Percentiles rank a stretch among this genome's conserved stretches.
Conservation (phyloP, 2,113 vertebrate genomes). For the Camelus dromedarius region DNA sequence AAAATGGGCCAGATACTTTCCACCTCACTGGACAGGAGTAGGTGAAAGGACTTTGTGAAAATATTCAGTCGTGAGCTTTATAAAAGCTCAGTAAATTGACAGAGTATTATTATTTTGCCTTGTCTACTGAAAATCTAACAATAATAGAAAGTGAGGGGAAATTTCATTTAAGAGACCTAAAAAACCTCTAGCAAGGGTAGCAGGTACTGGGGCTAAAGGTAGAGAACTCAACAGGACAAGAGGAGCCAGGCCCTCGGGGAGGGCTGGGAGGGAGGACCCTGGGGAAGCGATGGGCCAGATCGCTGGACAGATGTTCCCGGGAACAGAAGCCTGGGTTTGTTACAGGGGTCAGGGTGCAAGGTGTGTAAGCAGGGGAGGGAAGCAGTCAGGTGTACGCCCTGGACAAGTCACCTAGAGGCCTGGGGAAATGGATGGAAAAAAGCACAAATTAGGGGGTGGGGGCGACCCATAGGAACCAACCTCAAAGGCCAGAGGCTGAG, state of each 20-base stretch:
- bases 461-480: background rate
- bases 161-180: background rate
- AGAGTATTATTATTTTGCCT: background rate
- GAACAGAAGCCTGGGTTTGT: background rate
- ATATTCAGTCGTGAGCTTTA: background rate
- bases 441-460: background rate
- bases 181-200: background rate
- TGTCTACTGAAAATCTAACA: background rate
- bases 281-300: rapidly evolving
- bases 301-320: background rate
- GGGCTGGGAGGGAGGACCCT: background rate
- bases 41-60: background rate
- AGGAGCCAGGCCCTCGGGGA: background rate
- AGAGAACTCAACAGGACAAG: background rate
- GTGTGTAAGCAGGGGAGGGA: background rate
- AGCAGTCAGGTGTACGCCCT: no score
- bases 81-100: background rate
- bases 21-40: background rate
- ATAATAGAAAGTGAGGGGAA: background rate
- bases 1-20: background rate
- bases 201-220: no score
- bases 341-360: rapidly evolving
- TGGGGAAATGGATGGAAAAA: background rate
- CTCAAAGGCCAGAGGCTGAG: background rate
- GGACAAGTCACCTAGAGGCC: background rate